Evolutionary conservation across 1,140 invertebrate species (phyloP).

Genomic region (Papilio polytes): DNA sequence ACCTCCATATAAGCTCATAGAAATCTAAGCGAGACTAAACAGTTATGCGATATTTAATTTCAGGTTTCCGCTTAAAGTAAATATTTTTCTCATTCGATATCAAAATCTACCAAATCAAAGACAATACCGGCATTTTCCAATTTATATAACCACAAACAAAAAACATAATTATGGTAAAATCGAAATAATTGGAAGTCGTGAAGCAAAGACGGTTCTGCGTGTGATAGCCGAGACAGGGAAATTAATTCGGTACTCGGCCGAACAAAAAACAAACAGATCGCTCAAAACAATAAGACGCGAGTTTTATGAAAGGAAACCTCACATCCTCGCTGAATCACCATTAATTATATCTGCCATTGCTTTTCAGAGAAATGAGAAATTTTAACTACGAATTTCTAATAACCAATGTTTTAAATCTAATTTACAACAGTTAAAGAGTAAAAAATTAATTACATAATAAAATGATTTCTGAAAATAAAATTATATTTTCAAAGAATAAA

Average conservation of each 20-base stretch:
- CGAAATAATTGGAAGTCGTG: slow-evolving; percentile 27
- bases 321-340: slow-evolving; percentile 64
- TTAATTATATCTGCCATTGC: slow-evolving; percentile 70
- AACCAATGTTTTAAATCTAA: too few relatives aligned
- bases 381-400: too few relatives aligned
- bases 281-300: slow-evolving; percentile 70
- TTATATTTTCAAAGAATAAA: slow-evolving; percentile 7
- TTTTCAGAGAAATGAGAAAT: background rate
- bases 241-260: slow-evolving; percentile 72
- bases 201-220: slow-evolving; percentile 49
- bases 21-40: too few relatives aligned
- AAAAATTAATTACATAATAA: background rate
- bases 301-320: slow-evolving; percentile 73
- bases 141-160: slow-evolving; percentile 15
- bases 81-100: background rate
- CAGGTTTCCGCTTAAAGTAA: too few relatives aligned
- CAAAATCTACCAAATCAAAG: slow-evolving; percentile 42
- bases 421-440: too few relatives aligned
- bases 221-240: slow-evolving; percentile 63
- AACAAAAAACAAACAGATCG: slow-evolving; percentile 74
- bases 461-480: background rate
- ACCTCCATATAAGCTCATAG: too few relatives aligned
- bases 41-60: too few relatives aligned
- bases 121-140: slow-evolving; percentile 41
- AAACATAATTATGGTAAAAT: slow-evolving; percentile 30